Evolutionary conservation across 64 coral and sea anemone species (phyloP).

Genomic region (Actinia equina): DNA sequence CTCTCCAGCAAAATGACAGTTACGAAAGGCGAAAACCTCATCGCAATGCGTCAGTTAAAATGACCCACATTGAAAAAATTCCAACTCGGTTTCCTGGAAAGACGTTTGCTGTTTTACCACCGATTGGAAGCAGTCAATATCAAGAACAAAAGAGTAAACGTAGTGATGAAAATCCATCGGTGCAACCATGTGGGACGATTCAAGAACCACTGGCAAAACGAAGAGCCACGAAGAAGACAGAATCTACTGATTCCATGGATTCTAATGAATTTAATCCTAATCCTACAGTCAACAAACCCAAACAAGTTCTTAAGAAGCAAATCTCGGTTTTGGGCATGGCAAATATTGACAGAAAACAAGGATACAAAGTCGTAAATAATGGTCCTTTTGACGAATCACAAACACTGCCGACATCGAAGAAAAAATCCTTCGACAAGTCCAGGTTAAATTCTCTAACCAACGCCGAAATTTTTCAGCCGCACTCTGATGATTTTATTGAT

Average conservation of each 20-base stretch:
- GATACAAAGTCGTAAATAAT: not conserved
- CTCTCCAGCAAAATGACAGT: not conserved
- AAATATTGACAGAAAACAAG: not conserved
- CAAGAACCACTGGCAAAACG: not conserved
- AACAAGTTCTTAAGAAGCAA: not conserved
- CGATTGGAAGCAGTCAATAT: not conserved
- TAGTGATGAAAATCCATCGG: not conserved
- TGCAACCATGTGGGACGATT: not conserved
- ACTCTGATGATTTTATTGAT: not conserved
- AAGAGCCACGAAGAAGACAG: not conserved
- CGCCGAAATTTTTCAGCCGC: not conserved
- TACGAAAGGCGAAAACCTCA: not conserved
- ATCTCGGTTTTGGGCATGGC: not conserved
- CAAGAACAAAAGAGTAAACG: not conserved
- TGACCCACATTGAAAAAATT: not conserved
- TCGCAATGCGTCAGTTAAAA: not conserved
- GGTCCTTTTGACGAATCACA: not conserved
- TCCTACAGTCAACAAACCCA: not conserved
- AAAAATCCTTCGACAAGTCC: not conserved
- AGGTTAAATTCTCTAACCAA: not conserved
- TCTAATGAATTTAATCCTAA: not conserved
- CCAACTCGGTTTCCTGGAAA: slow-evolving; percentile 5
- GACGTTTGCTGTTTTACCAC: not conserved
- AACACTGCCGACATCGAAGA: not conserved
- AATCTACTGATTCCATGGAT: not conserved